Evolutionary conservation across 2,888 invertebrate genomes (phyloP), one percentile per base, ranked within the genome.

Genomic region (Meteorus colon): DNA sequence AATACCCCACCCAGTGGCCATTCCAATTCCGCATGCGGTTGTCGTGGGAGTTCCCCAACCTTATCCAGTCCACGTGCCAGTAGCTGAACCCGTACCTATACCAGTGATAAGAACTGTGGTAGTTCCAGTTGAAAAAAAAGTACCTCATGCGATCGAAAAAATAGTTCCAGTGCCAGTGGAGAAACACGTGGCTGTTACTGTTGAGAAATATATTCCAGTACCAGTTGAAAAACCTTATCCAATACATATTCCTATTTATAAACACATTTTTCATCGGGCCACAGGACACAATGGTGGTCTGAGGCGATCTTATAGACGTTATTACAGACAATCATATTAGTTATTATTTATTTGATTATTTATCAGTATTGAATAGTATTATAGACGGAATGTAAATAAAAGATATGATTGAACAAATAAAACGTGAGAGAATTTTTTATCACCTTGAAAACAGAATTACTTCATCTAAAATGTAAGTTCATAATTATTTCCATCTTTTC

Each of bases 121-220:
- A 0, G 91, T 94, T 60, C 93, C 94, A 0, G 92, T 94, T 1
- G 94, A 94, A 83, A 94, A 94, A 85, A 94, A 93, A 34, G 93
- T 94, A 10, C 94, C 94, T 0, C 94, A 93, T 85, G 93, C 94
- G 0, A 93, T 94, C 0, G 93, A 94, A 82, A 94, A 92, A 86
- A 90, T 90, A 81, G 91, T 94, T 1, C 92, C 93, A 0, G 91
- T 94, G 37, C 94, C 94, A 0, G 92, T 94, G 0, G 94, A 94
- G 82, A 94, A 94, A 84, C 94, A 94, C 29, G 94, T 94, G 4
- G 94, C 94, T 0, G 94, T 94, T 84, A 93, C 94, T 0, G 93
- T 94, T 0, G 94, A 94, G 80, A 94, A 92, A 83, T 90, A 90
- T 5, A 93, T 94, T 0, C 93, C 93, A 48, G 92, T 94, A 45